These are phyloP conservation scores for Rhinatrema bivittatum DNA, from an alignment of 2,797 vertebrate genomes.

Conservation along the genomic window DNA sequence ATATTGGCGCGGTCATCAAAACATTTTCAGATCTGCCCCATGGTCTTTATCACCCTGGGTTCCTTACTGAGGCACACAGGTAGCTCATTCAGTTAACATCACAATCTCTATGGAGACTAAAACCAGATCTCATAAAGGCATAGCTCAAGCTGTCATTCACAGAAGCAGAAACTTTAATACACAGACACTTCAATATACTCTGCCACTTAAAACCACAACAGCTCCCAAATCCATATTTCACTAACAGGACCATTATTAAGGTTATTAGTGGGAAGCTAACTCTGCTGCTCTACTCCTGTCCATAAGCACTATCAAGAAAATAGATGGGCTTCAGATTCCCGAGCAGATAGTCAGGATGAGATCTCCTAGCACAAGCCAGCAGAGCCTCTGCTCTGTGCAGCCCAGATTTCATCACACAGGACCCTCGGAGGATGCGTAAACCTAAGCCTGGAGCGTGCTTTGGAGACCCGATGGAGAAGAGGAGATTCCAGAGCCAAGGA, in stretches of 20 bases:
- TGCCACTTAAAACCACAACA: neutral
- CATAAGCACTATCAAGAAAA: neutral
- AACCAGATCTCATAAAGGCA: too few relatives aligned
- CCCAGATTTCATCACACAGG: slow-evolving; percentile 2
- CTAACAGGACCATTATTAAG: neutral
- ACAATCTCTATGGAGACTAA: too few relatives aligned
- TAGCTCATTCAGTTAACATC: too few relatives aligned
- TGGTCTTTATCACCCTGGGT: too few relatives aligned
- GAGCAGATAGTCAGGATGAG: neutral
- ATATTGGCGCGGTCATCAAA: too few relatives aligned
- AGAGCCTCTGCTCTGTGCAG: neutral
- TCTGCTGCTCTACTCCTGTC: neutral
- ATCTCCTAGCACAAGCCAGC: slow-evolving; percentile 1
- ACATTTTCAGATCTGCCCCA: too few relatives aligned
- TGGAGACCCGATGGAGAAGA: slow-evolving; percentile 4
- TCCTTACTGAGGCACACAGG: too few relatives aligned
- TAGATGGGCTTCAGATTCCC: neutral
- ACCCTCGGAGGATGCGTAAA: slow-evolving; percentile 1
- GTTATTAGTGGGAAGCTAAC: neutral
- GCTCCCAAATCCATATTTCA: neutral
- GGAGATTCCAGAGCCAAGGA: slow-evolving; percentile 17
- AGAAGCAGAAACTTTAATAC: too few relatives aligned
- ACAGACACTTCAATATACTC: neutral
- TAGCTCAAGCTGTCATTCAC: too few relatives aligned
- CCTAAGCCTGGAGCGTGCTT: slow-evolving; percentile 1